Evolutionary conservation across 1,140 invertebrate species (phyloP).

Genomic region (Frieseomelitta varia): DNA sequence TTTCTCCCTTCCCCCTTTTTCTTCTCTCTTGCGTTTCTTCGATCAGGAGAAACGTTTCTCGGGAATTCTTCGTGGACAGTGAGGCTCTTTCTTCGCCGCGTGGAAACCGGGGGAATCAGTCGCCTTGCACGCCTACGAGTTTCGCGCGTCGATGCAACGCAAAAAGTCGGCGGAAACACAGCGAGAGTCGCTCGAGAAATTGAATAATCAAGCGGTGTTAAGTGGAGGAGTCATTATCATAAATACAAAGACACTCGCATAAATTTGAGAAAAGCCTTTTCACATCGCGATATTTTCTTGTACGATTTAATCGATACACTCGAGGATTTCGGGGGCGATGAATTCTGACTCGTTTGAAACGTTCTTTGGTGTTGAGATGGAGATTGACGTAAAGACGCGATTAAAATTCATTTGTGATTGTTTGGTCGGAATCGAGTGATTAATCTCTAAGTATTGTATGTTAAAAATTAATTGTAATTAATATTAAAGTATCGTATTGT

Average conservation of each 20-base stretch:
- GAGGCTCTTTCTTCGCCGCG: conserved; percentile 6
- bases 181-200: not conserved
- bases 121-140: not conserved
- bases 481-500: too few relatives aligned
- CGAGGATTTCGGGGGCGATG: not conserved
- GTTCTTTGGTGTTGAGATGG: not conserved
- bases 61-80: conserved; percentile 17
- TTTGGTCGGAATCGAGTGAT: not conserved
- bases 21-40: not conserved
- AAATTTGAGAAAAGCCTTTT: not conserved
- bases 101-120: not conserved
- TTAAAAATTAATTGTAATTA: too few relatives aligned
- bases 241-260: conserved; percentile 18
- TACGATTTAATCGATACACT: not conserved
- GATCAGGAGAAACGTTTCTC: not conserved
- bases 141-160: not conserved
- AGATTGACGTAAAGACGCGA: too few relatives aligned
- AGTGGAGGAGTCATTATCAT: conserved; percentile 12
- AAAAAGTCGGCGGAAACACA: not conserved
- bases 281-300: not conserved
- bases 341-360: not conserved
- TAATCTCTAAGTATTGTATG: too few relatives aligned
- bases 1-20: not conserved
- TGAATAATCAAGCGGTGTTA: conserved; percentile 23
- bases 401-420: not conserved